A percentile compares a stretch with the other conserved stretches of the same genome.
These are phyloP conservation scores for Rattus rattus DNA, from an alignment of 2,113 vertebrate species.

Conservation along the genomic window DNA sequence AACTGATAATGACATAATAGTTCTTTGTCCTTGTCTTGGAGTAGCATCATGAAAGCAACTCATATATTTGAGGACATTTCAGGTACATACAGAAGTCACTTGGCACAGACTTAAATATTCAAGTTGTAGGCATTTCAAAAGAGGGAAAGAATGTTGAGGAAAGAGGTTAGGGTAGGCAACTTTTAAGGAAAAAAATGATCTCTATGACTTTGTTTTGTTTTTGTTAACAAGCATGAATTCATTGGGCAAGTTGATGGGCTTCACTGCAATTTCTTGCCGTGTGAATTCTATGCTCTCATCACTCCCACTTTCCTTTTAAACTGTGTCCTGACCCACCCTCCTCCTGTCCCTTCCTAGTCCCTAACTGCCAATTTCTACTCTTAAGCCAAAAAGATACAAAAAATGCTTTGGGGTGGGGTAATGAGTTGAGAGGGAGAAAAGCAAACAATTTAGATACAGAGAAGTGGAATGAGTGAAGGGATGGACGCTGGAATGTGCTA, in stretches of 20 bases:
- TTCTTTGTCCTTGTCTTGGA: background rate
- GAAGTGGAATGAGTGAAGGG: background rate
- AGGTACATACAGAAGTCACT: background rate
- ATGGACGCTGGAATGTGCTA: background rate
- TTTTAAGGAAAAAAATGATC: background rate
- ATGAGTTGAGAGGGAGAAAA: background rate
- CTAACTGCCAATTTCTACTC: background rate
- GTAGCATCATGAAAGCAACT: conserved; percentile 22
- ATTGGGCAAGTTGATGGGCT: background rate
- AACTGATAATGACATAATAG: background rate
- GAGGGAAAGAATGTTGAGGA: background rate
- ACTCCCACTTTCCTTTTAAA: background rate
- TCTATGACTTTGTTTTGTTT: background rate
- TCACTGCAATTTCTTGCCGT: background rate
- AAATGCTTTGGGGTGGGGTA: background rate
- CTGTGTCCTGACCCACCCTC: background rate
- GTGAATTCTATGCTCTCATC: background rate
- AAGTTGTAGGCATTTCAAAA: background rate
- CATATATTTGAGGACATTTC: background rate
- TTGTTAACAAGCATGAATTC: background rate
- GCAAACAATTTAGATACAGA: conserved; percentile 5
- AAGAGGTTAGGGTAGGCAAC: background rate
- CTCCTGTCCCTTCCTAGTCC: background rate
- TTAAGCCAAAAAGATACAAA: background rate
- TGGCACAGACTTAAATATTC: background rate